Base-by-base conservation (phyloP, 1,140 invertebrate genomes). In the Trigoniulus corallinus region DNA sequence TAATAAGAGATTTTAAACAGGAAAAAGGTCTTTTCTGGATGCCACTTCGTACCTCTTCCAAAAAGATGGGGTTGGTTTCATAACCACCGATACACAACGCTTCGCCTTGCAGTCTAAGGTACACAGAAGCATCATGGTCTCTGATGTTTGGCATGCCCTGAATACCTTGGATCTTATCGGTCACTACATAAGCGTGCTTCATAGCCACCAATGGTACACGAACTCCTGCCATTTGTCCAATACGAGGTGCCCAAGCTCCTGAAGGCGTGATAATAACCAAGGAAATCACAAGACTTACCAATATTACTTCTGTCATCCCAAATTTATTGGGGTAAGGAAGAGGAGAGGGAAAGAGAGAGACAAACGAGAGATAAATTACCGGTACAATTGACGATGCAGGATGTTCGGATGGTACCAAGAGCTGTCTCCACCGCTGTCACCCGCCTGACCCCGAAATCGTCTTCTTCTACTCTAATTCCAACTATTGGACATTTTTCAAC, bases 131-230 rank as follows among this genome's bases (percentile, higher is more conserved):
- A 65, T 93, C 88, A 57, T 88, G 83, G 64, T 91, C 87, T 51
- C 86, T 65, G 18, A 91, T 72, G 59, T 88, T 89, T 2, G 88
- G 86, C 54, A 79, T 67, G 12, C 75, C 76, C 39, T 79, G 70
- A 0, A 84, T 76, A 53, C 77, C 70, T 7, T 79, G 72, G 40
- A 89, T 81, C 1, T 72, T 70, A 52, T 89, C 82, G 0, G 80
- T 83, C 0, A 91, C 76, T 3, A 92, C 78, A 58, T 91, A 93
- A 0, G 87, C 79, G 60, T 92, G 88, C 62, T 88, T 88, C 75
- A 91, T 86, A 0, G 84, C 76, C 24, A 80, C 66, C 20, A 89
- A 55, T 0, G 87, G 87, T 10, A 89, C 73, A 10, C 73, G 66
- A 1, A 83, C 61, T 1, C 81, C 82, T 20, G 79, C 77, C 65